A percentile compares a stretch with the other conserved stretches of the same genome.
Conservation (phyloP, 2,113 vertebrate species). For the Myotis yumanensis region DNA sequence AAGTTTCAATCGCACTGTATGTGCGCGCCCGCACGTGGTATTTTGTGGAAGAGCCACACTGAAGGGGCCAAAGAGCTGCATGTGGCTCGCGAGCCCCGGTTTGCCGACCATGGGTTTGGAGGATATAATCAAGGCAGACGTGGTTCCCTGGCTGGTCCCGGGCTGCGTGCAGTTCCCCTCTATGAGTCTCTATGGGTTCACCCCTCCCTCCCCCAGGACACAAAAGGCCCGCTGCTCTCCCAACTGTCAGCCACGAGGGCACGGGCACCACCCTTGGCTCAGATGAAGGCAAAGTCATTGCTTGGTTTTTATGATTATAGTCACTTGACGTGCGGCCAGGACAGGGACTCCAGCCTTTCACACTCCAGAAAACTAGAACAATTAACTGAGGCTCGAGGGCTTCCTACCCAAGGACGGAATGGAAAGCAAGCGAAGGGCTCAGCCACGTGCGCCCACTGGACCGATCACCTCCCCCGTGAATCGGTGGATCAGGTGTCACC, state of each 20-base stretch:
- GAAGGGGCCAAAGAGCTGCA: no score
- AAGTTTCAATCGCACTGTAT: no score
- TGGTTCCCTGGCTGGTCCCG: not conserved
- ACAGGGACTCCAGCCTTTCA: not conserved
- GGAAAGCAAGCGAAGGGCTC: not conserved
- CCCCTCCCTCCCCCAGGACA: not conserved
- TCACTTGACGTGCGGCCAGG: not conserved
- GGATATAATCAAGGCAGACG: not conserved
- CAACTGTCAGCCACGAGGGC: not conserved
- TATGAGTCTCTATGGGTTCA: not conserved
- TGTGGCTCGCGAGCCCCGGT: no score
- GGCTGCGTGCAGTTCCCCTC: not conserved
- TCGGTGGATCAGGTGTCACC: accelerated
- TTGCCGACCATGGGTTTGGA: no score
- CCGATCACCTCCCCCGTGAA: accelerated
- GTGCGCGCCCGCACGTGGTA: no score
- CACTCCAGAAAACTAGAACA: not conserved
- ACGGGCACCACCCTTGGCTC: not conserved
- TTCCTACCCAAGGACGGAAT: not conserved
- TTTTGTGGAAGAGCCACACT: no score
- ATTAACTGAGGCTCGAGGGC: not conserved
- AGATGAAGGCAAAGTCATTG: not conserved
- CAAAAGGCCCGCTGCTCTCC: not conserved
- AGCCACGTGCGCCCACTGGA: accelerated
- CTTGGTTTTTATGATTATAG: not conserved